Evolutionary conservation across 2,797 vertebrate genomes (phyloP).

Genomic region (Calcarius lapponicus): DNA sequence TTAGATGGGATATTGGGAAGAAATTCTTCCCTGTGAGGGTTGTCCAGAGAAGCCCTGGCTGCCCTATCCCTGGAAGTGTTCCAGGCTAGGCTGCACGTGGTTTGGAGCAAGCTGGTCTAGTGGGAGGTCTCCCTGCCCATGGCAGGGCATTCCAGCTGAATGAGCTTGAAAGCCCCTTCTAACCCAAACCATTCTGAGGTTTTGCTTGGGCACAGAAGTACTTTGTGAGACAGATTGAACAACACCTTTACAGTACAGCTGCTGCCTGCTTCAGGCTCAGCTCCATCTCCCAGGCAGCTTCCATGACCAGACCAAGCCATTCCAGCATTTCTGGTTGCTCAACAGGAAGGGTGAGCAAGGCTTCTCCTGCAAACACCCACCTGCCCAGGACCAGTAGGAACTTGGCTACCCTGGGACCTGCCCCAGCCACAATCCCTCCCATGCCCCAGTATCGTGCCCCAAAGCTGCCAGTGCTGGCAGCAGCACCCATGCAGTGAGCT

Average conservation of each 20-base stretch:
- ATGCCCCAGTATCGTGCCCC: accelerated
- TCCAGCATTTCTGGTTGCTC: neutral
- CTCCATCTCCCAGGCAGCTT: neutral
- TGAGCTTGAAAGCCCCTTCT: neutral
- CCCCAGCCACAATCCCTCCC: neutral
- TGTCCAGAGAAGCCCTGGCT: neutral
- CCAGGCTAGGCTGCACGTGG: neutral
- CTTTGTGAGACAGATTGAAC: neutral
- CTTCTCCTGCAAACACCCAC: neutral
- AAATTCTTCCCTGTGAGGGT: neutral
- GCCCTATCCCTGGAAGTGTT: neutral
- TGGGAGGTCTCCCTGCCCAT: neutral
- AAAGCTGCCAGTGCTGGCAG: neutral
- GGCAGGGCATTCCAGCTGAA: neutral
- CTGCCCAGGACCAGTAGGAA: neutral
- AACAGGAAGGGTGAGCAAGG: neutral
- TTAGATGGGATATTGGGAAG: neutral
- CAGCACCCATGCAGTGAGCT: neutral
- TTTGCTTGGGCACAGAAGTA: neutral
- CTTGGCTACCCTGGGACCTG: neutral
- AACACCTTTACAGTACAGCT: neutral
- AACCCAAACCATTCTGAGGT: neutral
- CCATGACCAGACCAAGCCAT: neutral
- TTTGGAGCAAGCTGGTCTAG: neutral
- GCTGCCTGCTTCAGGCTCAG: neutral